Base-by-base conservation (phyloP, 2,888 invertebrate species). In the Pterostichus niger region DNA sequence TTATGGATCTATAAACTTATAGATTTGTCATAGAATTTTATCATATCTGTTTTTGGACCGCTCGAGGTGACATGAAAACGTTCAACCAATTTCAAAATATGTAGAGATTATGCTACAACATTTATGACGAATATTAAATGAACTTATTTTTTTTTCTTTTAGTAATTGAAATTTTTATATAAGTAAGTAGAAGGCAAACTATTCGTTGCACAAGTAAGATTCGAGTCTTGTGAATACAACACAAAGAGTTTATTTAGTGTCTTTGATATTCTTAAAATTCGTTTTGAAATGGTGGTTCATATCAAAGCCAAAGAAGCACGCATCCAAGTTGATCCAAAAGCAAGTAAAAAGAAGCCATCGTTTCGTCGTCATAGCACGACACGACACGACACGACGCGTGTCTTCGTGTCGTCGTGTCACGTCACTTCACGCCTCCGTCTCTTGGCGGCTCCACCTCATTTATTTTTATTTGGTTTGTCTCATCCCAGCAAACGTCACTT, bases 391-490 rank as follows among this genome's bases (percentile, higher is more conserved):
- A 49, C 33, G 75, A 52, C 75, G 52, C 52, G 52, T 75, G 52
- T 46, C 46, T 10, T n/a, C 64, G 13, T 64, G 64, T 64, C 33
- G 35, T 11, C 49, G 13, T 13, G 33, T 56, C 56, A 44, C 44
- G 71, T 44, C 40, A 31, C 75, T 49, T 75, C 52, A 75, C 75
- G 52, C 49, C 49, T 13, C 49, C 40, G 11, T 9, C 52, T 17
- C 24, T 49, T 17, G 59, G 17, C 24, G 15, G 46, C 71, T 75
- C 33, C 75, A 78, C 78, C 61, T 78, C 78, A 78, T 78, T 78
- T 71, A 71, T 81, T 81, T 54, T 68, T 81, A 81, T 81, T 81
- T 81, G 71, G 81, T 81, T 81, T 81, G 81, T 68, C 81, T 68
- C 81, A 81, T 81, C 81, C 71, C 46, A 35, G 68, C 79, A 81